Evolutionary conservation across 1,140 invertebrate species (phyloP).

Genomic region (Zaprionus davidi): DNA sequence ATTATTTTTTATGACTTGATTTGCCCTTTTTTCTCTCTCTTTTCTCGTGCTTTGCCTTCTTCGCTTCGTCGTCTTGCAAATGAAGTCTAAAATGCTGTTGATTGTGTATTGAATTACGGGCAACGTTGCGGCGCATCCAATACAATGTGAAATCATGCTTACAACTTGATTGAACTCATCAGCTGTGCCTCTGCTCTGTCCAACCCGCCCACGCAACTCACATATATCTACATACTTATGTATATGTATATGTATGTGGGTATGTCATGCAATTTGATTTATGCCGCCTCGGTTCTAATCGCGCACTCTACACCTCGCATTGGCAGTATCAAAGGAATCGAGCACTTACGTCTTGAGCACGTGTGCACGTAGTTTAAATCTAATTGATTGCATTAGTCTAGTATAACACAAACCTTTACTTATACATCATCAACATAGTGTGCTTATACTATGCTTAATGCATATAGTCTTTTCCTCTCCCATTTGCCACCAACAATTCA

Average conservation of each 20-base stretch:
- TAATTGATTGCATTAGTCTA: slow-evolving; percentile 78
- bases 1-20: slow-evolving; percentile 81
- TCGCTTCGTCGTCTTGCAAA: slow-evolving; percentile 47
- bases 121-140: slow-evolving; percentile 61
- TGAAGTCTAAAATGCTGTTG: slow-evolving; percentile 78
- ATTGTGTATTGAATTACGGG: slow-evolving; percentile 78
- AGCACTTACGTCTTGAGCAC: slow-evolving; percentile 30
- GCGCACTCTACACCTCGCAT: slow-evolving; percentile 25
- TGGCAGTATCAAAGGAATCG: slow-evolving; percentile 32
- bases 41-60: slow-evolving; percentile 3
- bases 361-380: slow-evolving; percentile 58
- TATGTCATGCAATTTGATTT: slow-evolving; percentile 42
- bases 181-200: slow-evolving; percentile 29
- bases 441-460: not conserved
- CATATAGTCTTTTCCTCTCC: slow-evolving; percentile 17
- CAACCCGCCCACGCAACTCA: not conserved
- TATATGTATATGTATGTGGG: not conserved
- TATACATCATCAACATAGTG: not conserved
- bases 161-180: slow-evolving; percentile 81
- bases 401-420: slow-evolving; percentile 52
- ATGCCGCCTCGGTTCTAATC: slow-evolving; percentile 7
- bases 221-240: not conserved
- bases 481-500: slow-evolving; percentile 55
- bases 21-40: slow-evolving; percentile 56
- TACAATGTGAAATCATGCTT: slow-evolving; percentile 77